Percentiles rank a stretch among this genome's conserved stretches.
Evolutionary conservation across 2,797 vertebrate species (phyloP).

Genomic region (Myotis pilosus): DNA sequence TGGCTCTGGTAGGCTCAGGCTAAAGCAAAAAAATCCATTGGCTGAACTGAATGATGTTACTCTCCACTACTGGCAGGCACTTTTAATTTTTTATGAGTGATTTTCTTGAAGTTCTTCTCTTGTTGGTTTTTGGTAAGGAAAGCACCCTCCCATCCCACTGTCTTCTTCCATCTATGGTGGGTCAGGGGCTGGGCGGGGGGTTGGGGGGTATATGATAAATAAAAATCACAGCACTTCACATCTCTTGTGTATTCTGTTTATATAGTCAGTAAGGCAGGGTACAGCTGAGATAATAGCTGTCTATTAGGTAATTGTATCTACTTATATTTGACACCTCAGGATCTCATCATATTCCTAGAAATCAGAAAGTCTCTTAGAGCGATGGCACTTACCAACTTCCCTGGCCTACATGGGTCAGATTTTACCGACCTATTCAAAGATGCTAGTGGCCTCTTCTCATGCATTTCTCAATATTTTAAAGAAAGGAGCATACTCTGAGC

Average conservation of each 20-base stretch:
- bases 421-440: not conserved
- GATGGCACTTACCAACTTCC: not conserved
- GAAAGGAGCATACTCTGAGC: not conserved
- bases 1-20: not conserved
- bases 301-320: not conserved
- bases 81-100: not conserved
- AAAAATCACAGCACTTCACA: not conserved
- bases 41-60: not conserved
- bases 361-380: not conserved
- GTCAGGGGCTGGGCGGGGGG: accelerated
- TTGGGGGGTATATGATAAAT: not conserved
- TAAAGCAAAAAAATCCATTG: not conserved
- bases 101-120: not conserved
- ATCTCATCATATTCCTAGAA: not conserved
- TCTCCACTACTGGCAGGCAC: not conserved
- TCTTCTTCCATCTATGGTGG: not conserved
- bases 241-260: not conserved
- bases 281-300: not conserved
- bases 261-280: not conserved
- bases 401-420: not conserved
- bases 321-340: not conserved
- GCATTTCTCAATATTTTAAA: not conserved
- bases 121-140: not conserved
- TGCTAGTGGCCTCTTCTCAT: not conserved
- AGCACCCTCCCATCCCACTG: not conserved